Conservation (phyloP, 2,888 invertebrate genomes). For the Aphodius sticticus region DNA sequence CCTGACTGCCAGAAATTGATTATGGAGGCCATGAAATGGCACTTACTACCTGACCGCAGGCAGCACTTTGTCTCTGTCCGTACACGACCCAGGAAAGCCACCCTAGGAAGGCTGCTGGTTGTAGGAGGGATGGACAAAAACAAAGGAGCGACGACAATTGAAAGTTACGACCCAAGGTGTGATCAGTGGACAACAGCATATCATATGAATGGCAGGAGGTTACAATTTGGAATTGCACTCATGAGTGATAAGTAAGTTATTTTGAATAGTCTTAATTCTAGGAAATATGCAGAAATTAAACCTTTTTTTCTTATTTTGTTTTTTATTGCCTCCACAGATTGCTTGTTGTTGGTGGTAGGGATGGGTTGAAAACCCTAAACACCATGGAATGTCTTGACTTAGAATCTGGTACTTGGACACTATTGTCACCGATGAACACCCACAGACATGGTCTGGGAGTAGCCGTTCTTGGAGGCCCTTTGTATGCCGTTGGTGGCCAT, state of each 20-base stretch:
- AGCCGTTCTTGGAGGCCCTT: conserved; percentile 80
- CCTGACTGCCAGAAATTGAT: conserved; percentile 84
- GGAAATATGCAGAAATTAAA: too few relatives aligned
- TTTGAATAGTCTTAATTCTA: background rate
- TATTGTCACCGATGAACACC: conserved; percentile 87
- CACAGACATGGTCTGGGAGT: conserved; percentile 85
- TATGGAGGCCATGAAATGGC: conserved; percentile 95
- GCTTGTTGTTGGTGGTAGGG: conserved; percentile 89
- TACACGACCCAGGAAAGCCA: conserved; percentile 90
- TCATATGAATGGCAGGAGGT: conserved; percentile 79
- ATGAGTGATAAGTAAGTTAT: conserved; percentile 71
- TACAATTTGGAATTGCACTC: conserved; percentile 93
- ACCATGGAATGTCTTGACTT: conserved; percentile 91
- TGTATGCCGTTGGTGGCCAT: conserved; percentile 95
- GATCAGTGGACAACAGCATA: conserved; percentile 80
- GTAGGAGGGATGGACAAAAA: conserved; percentile 94
- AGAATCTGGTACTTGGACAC: conserved; percentile 80
- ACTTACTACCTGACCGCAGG: conserved; percentile 86
- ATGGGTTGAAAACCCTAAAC: conserved; percentile 93
- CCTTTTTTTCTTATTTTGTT: background rate
- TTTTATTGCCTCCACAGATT: conserved; percentile 57
- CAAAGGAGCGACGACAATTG: conserved; percentile 91
- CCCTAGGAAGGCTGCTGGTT: conserved; percentile 85
- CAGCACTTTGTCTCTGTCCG: conserved; percentile 79
- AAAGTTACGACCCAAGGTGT: conserved; percentile 85